Base-by-base conservation (phyloP, 2,797 vertebrate genomes). In the Adrianichthys oophorus region DNA sequence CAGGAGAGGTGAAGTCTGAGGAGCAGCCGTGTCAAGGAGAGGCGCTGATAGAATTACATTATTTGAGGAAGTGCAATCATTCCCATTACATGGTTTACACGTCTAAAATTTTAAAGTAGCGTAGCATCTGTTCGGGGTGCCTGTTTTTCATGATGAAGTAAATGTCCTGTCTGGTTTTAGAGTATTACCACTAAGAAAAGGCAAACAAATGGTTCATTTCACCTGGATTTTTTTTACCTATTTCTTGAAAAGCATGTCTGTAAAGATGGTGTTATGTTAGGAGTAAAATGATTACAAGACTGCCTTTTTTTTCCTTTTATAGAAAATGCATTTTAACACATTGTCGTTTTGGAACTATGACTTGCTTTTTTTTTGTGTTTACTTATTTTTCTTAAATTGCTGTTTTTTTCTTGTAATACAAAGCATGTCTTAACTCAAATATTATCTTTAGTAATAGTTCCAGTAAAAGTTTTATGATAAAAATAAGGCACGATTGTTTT, bases 1-100 rank as follows among this genome's bases (percentile, higher is more conserved):
- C 79, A 89, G 78, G 57, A 58, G 67, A 64, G 67, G 71, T 49
- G 58, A 64, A 58, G 57, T 64, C 49, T 12, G 54, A 78, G 70
- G 56, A 51, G 70, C 58, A 13, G 75, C 29, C 24, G 18, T 62
- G 68, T 67, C 74, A 59, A 40, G 64, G 66, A 63, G 72, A 70
- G 17, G 43, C 52, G 52, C 48, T 21, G 59, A 80, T 76, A 53
- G 65, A 54, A 58, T 76, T 68, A 64, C 59, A 65, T 66, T 48
- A 23, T 52, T 73, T 60, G 57, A 47, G 60, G 70, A 60, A 54
- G 48, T 24, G 45, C 58, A 68, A 61, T 74, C 56, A 42, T 50
- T 55, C 64, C 46, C 56, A 48, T 57, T 15, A 70, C 49, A 69
- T 62, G 65, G 73, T 53, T 72, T 66, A 3, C 41, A 41, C 63